These are phyloP conservation scores for Agrochola lota DNA, from an alignment of 2,888 invertebrate species.

Conservation along the genomic window DNA sequence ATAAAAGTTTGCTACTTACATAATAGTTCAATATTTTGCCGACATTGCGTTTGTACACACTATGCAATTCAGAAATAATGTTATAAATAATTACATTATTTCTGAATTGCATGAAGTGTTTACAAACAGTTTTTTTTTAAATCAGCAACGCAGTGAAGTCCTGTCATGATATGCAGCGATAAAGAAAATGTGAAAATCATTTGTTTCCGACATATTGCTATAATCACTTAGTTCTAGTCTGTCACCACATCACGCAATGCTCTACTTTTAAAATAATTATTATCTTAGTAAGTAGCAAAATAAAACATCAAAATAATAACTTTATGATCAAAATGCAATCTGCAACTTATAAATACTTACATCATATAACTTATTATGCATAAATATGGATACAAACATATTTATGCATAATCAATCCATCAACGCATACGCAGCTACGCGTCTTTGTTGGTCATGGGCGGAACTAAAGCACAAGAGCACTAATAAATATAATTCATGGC, in stretches of 20 bases:
- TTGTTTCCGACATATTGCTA: constrained; percentile 21
- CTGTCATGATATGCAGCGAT: constrained; percentile 26
- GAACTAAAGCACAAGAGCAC: not conserved
- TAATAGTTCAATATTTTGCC: not conserved
- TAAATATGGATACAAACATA: not conserved
- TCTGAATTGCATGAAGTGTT: not conserved
- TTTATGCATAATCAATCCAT: not conserved
- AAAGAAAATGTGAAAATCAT: constrained; percentile 37
- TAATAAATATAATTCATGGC: constrained; percentile 1
- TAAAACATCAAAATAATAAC: not conserved
- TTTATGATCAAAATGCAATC: constrained; percentile 10
- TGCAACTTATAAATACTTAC: not conserved
- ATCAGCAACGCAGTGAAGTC: not conserved
- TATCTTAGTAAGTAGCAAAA: not conserved
- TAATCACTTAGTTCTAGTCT: constrained; percentile 22
- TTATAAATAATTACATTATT: not conserved
- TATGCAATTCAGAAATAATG: too few species aligned
- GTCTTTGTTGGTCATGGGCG: not conserved
- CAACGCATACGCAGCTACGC: not conserved
- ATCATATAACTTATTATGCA: not conserved
- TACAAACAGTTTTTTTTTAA: not conserved
- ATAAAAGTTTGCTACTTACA: not conserved
- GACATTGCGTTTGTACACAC: not conserved
- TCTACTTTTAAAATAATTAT: constrained; percentile 15
- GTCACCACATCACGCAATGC: constrained; percentile 24